phyloP scores from a whole-genome alignment of 2,888 invertebrate species.

The Lucinisca nassula region DNA sequence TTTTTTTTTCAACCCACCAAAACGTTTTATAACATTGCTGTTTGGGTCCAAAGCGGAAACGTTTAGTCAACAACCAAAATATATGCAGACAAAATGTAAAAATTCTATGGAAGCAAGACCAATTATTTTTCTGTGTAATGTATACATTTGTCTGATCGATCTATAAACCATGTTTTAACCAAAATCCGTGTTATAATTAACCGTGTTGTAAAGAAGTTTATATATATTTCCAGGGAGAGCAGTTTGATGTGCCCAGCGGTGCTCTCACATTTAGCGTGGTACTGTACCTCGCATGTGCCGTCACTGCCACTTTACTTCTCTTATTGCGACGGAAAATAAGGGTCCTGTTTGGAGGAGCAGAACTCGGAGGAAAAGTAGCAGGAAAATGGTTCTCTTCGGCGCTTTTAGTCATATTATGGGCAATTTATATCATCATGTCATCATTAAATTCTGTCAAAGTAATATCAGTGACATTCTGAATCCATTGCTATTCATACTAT shows the following conservation, averaged over 20 bases:
- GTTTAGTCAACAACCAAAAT: too few relatives aligned
- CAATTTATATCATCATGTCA: conserved; percentile 89
- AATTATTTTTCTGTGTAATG: too few relatives aligned
- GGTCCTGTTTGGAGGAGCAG: conserved; percentile 89
- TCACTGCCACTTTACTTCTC: conserved; percentile 89
- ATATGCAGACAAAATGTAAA: too few relatives aligned
- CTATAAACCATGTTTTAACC: too few relatives aligned
- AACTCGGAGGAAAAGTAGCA: conserved; percentile 89
- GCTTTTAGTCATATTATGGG: conserved; percentile 89
- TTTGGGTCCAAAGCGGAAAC: too few relatives aligned
- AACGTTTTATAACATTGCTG: too few relatives aligned
- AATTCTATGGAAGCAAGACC: too few relatives aligned
- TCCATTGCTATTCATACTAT: too few relatives aligned
- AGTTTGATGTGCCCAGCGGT: conserved; percentile 84
- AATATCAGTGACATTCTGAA: conserved; percentile 31
- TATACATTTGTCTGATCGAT: too few relatives aligned
- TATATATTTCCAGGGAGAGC: conserved; percentile 82
- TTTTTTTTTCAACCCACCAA: too few relatives aligned
- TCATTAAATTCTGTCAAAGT: conserved; percentile 77
- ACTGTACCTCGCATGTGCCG: conserved; percentile 89
- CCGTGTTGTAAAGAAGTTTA: too few relatives aligned
- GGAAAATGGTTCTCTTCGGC: conserved; percentile 87
- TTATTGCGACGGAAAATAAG: conserved; percentile 88
- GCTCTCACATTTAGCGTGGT: conserved; percentile 89
- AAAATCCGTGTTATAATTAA: too few relatives aligned